Conservation (phyloP, 1,140 invertebrate genomes). For the Euglossa dilemma region DNA sequence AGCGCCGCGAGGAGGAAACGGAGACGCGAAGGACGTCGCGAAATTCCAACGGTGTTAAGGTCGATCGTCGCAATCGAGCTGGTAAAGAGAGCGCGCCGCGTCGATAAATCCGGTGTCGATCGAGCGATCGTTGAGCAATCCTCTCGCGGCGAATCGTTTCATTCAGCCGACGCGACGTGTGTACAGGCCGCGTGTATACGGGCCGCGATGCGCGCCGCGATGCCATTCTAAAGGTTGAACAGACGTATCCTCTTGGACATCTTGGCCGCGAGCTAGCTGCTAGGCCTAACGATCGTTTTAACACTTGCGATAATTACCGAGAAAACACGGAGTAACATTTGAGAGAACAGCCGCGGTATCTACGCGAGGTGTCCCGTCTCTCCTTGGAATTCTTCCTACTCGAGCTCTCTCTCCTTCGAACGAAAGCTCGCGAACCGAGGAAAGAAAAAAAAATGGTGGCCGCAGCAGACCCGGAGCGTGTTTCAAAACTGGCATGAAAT, state of each 20-base stretch:
- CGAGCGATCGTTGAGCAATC: conserved; percentile 35
- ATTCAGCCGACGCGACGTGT: conserved; percentile 24
- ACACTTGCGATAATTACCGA: conserved; percentile 50
- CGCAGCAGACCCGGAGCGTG: too few relatives aligned
- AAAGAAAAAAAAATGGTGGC: too few relatives aligned
- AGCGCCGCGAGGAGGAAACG: conserved; percentile 32
- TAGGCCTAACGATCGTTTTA: conserved; percentile 42
- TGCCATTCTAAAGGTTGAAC: conserved; percentile 50
- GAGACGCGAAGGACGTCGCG: conserved; percentile 42
- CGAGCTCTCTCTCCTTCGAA: not conserved
- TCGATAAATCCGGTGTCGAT: conserved; percentile 8
- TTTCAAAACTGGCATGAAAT: not conserved
- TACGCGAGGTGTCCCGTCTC: not conserved
- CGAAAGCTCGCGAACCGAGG: not conserved
- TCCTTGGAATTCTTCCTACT: conserved; percentile 17
- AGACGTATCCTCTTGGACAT: conserved; percentile 43
- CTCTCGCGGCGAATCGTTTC: conserved; percentile 19
- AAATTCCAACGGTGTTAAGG: conserved; percentile 49
- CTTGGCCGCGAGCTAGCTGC: not conserved
- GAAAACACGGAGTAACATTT: conserved; percentile 40
- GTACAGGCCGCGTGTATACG: not conserved
- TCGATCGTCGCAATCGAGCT: conserved; percentile 15
- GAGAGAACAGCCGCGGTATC: conserved; percentile 21
- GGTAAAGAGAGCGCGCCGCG: not conserved
- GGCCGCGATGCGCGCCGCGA: conserved; percentile 4